These are phyloP conservation scores for Anthonomus grandis DNA, from an alignment of 1,140 invertebrate species.

Conservation along the genomic window DNA sequence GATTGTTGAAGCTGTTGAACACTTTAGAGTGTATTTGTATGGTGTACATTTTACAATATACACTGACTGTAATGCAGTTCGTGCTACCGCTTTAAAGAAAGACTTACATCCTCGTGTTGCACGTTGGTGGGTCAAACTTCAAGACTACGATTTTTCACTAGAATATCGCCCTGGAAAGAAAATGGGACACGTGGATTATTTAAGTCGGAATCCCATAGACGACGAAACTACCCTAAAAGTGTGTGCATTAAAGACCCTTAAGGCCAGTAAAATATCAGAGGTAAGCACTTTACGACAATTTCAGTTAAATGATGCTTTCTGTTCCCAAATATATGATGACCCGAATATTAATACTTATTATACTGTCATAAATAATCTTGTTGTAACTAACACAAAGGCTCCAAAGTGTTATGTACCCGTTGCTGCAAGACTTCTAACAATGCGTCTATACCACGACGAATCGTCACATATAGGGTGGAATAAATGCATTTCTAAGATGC, in stretches of 20 bases:
- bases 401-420: slow-evolving; percentile 24
- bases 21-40: slow-evolving; percentile 45
- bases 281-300: slow-evolving; percentile 1
- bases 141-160: neutral
- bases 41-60: slow-evolving; percentile 41
- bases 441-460: slow-evolving; percentile 16
- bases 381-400: neutral
- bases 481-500: neutral
- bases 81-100: slow-evolving; percentile 30
- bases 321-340: neutral
- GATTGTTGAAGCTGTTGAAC: slow-evolving; percentile 37
- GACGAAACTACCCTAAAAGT: too few relatives aligned
- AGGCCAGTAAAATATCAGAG: too few relatives aligned
- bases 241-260: too few relatives aligned
- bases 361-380: neutral
- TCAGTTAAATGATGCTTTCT: slow-evolving; percentile 5
- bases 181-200: slow-evolving; percentile 25
- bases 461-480: slow-evolving; percentile 13
- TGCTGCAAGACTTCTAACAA: slow-evolving; percentile 2
- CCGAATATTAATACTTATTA: too few relatives aligned
- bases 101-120: slow-evolving; percentile 39
- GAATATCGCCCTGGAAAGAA: slow-evolving; percentile 24
- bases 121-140: slow-evolving; percentile 35
- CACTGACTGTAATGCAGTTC: slow-evolving; percentile 41
- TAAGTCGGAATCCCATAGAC: slow-evolving; percentile 22